Evolutionary conservation across 2,888 invertebrate genomes (phyloP).

Genomic region (Terebella lapidaria): DNA sequence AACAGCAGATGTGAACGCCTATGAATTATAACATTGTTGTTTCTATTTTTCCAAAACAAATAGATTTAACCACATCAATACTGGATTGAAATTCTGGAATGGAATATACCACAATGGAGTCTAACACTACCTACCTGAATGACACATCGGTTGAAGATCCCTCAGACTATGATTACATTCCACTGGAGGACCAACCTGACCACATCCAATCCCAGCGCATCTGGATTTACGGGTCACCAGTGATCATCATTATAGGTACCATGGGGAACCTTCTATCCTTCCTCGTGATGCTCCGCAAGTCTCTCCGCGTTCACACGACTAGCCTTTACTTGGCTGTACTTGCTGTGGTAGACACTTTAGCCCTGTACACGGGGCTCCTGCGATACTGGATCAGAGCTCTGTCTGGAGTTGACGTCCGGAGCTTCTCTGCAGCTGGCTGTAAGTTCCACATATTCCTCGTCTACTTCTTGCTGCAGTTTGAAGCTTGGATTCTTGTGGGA

Average conservation of each 20-base stretch:
- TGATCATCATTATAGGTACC: constrained; percentile 1
- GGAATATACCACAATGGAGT: too few relatives aligned
- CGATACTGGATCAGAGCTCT: not conserved
- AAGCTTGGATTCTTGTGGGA: constrained; percentile 40
- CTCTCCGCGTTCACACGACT: not conserved
- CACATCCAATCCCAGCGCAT: too few relatives aligned
- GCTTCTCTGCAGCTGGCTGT: constrained; percentile 25
- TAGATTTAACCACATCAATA: too few relatives aligned
- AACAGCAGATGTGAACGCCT: too few relatives aligned
- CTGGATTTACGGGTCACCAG: not conserved
- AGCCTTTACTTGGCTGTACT: constrained; percentile 16
- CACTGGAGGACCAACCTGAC: too few relatives aligned
- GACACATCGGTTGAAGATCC: too few relatives aligned
- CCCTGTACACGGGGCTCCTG: constrained; percentile 19
- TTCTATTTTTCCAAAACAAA: too few relatives aligned
- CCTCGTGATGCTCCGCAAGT: constrained; percentile 4
- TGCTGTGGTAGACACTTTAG: constrained; percentile 32
- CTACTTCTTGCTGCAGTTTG: constrained; percentile 30
- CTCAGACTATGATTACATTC: too few relatives aligned
- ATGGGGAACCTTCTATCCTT: constrained; percentile 1
- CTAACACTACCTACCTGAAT: too few relatives aligned
- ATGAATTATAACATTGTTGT: too few relatives aligned
- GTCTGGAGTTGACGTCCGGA: not conserved
- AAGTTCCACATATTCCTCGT: constrained; percentile 30
- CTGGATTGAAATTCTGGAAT: too few relatives aligned